Base-by-base conservation (phyloP, 35 echinoderm and acorn worm species). In the Amphiura filiformis region DNA sequence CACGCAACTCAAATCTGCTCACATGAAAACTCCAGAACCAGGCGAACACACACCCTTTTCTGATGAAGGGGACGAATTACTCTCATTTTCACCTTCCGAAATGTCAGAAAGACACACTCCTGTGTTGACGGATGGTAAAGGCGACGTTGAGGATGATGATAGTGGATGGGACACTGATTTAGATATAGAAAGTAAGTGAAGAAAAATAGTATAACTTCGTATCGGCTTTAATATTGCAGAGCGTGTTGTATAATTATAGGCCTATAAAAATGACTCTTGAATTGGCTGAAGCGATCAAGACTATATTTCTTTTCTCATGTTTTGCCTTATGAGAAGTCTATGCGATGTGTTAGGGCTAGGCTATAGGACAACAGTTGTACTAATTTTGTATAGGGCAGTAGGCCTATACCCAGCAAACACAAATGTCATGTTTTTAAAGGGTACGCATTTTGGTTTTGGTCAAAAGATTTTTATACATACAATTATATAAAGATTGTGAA, bases 131-230 rank as follows among this genome's bases (percentile, higher is more conserved):
- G 75, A 85, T 37, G 81, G 37, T 41, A 76, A 77, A 32, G 88
- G 39, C 0, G 32, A 56, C 14, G 89, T 78, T 57, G 75, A 91
- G 7, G 89, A 85, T 36, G 84, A 82, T 0, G 96, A 99, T 32
- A 99, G 93, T 85, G 96, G 93, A 9, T 95, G 93, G 90, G 96
- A 95, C 80, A 95, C 93, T 0, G 96, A 99, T 77, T 82, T 95
- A 57, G 96, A 99, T 57, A 81, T 94, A 26, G 96, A 99, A 87
- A 90, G 96, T 99, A 89, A 84, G 77, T 85, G 20, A 22, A 37
- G 39, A 41, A 44, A 37, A 20, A 23, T 79, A 26, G 13, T 15
- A 17, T 18, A 18, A 26, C 57, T 22, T 34, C 4, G 35, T 76
- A 76, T 7, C 70, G 9, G 3, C 9, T 1, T 76, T 76, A 34